Evolutionary conservation across 1,140 invertebrate species (phyloP), one percentile per base, ranked within the genome.

Genomic region (Zaprionus africanus): DNA sequence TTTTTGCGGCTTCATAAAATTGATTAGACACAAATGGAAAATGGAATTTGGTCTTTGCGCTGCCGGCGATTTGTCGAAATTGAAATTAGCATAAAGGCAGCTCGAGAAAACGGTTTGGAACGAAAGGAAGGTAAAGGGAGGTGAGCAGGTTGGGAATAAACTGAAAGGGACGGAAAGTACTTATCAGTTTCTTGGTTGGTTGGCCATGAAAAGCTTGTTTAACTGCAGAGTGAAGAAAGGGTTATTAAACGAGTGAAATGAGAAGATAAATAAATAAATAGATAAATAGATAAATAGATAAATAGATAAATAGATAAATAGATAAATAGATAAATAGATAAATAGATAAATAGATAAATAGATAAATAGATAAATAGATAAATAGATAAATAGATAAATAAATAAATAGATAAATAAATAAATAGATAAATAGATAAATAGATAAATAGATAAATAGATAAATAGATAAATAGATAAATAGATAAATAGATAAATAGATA

Each of bases 1-100:
- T 78, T 66, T 46, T 67, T 67, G 74, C 41, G 59, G 61, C 24
- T 64, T 71, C 75, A 79, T 88, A 79, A 74, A 83, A 81, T 88
- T 81, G 71, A 83, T 88, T 70, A 81, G 78, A 67, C 53, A 66
- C 22, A 78, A 79, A 78, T 68, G 54, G 54, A 73, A 56, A 79
- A 78, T 68, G 54, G 57, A 76, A 56, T 61, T 64, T 57, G 28
- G 24, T 31, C 38, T 54, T 58, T 58, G 15, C 17, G 41, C 62
- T n/a, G 31, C 36, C 9, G 54, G 64, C 43, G 22, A 72, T 49
- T 72, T 65, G 63, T 57, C 26, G 4, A 64, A 64, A 38, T 53
- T 53, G 61, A 64, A 51, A 51, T 51, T 51, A 51, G 46, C 46
- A 24, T 51, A 51, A 51, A 51, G 46, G 19, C 46, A 13, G 46